Percentiles rank a stretch among this genome's conserved stretches.
Conservation (phyloP, 2,888 invertebrate species). For the Mythimna impura region DNA sequence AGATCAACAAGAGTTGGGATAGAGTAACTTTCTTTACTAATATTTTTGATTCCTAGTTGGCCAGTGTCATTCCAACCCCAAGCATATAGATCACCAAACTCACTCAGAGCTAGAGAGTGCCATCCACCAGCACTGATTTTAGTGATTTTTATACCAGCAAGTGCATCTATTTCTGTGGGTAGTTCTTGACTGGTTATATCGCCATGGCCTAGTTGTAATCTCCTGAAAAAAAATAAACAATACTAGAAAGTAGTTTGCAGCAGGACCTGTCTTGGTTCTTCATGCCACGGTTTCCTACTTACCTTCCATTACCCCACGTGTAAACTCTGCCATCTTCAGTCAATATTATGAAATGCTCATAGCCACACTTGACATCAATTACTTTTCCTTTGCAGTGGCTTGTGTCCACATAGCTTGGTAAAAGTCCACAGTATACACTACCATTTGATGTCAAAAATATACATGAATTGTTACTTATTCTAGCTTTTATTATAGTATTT, state of each 20-base stretch:
- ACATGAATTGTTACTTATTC: conserved; percentile 71
- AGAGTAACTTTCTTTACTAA: conserved; percentile 73
- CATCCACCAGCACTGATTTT: conserved; percentile 95
- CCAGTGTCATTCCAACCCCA: conserved; percentile 98
- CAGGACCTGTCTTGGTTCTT: neutral
- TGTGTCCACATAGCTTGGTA: conserved; percentile 91
- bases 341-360: conserved; percentile 94
- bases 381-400: conserved; percentile 88
- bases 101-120: conserved; percentile 95
- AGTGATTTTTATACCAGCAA: conserved; percentile 93
- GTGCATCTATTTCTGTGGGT: conserved; percentile 93
- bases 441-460: conserved; percentile 77
- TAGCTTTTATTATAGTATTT: conserved; percentile 72
- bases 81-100: conserved; percentile 95
- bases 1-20: conserved; percentile 83
- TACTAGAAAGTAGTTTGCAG: neutral
- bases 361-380: conserved; percentile 93
- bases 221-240: conserved; percentile 88
- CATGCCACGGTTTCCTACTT: neutral
- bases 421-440: conserved; percentile 88
- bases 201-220: conserved; percentile 97
- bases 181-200: conserved; percentile 91
- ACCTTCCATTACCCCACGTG: conserved; percentile 96
- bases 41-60: conserved; percentile 93
- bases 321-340: conserved; percentile 93